phyloP scores from a whole-genome alignment of 2,113 vertebrate genomes.

The Boleophthalmus pectinirostris region DNA sequence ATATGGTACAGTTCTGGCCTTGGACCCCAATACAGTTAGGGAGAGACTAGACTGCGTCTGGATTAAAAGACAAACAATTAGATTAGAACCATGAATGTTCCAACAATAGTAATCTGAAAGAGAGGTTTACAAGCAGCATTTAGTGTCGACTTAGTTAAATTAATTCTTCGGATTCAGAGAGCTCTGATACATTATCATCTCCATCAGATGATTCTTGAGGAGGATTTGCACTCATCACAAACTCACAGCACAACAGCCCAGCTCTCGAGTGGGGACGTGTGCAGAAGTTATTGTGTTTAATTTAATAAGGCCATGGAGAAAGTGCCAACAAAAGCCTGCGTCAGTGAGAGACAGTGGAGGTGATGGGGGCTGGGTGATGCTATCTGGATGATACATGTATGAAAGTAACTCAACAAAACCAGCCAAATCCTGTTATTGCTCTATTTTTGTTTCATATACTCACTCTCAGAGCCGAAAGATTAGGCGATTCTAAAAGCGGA shows the following conservation, averaged over 20 bases:
- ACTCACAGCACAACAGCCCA: slow-evolving; percentile 51
- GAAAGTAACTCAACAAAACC: slow-evolving; percentile 44
- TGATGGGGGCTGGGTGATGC: slow-evolving; percentile 37
- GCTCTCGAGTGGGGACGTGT: slow-evolving; percentile 53
- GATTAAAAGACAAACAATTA: not conserved
- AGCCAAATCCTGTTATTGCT: slow-evolving; percentile 72
- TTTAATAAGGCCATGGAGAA: slow-evolving; percentile 69
- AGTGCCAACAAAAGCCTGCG: slow-evolving; percentile 54
- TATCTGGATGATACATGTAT: slow-evolving; percentile 38
- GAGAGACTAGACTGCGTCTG: not conserved
- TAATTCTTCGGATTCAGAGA: slow-evolving; percentile 49
- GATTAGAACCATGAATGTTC: not conserved
- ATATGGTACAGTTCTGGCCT: not conserved
- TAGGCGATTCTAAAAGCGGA: slow-evolving; percentile 76
- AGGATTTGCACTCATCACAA: slow-evolving; percentile 66
- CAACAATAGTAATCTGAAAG: slow-evolving; percentile 1
- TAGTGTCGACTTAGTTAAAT: slow-evolving; percentile 51
- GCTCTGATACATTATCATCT: slow-evolving; percentile 43
- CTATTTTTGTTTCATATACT: slow-evolving; percentile 77
- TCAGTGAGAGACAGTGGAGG: slow-evolving; percentile 42
- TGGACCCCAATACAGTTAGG: not conserved
- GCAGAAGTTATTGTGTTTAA: slow-evolving; percentile 63
- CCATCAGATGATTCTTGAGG: slow-evolving; percentile 55
- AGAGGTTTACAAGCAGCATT: slow-evolving; percentile 41
- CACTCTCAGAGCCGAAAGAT: slow-evolving; percentile 74